These are phyloP conservation scores for Cichladusa arquata DNA, from an alignment of 2,113 vertebrate genomes.

Conservation along the genomic window DNA sequence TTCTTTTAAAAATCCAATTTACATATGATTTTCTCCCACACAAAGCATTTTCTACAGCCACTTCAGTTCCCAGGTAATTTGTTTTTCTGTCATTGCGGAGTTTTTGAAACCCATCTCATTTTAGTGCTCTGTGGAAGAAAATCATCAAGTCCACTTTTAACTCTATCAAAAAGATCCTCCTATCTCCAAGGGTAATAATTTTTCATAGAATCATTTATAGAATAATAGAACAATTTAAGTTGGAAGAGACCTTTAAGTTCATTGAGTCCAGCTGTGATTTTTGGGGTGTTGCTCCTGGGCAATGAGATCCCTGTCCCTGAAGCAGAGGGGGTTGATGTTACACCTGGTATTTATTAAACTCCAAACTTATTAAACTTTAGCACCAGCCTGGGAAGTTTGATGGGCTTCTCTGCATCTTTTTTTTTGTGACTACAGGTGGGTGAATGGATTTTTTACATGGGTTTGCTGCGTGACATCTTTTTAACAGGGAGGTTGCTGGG, in stretches of 20 bases:
- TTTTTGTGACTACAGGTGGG: not conserved
- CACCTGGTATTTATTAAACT: not conserved
- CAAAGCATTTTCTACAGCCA: not conserved
- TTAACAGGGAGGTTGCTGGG: not conserved
- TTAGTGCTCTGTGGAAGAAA: not conserved
- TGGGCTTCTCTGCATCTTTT: not conserved
- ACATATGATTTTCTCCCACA: not conserved
- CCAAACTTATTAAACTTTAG: not conserved
- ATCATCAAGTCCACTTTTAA: not conserved
- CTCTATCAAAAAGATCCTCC: not conserved
- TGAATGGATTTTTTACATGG: not conserved
- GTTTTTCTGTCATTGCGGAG: not conserved
- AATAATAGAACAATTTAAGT: not conserved
- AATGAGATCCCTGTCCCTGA: not conserved
- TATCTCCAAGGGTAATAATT: fast-evolving
- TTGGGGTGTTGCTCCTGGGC: not conserved
- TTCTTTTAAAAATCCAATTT: not conserved
- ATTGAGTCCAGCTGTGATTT: not conserved
- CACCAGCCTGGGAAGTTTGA: not conserved
- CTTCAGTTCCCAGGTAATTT: not conserved
- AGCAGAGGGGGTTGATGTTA: not conserved
- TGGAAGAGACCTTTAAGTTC: not conserved
- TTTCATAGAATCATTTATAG: not conserved
- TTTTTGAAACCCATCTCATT: not conserved
- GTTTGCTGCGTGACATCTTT: not conserved